Conservation (phyloP, 1,140 invertebrate genomes). For the Pseudomyrmex cubaensis region DNA sequence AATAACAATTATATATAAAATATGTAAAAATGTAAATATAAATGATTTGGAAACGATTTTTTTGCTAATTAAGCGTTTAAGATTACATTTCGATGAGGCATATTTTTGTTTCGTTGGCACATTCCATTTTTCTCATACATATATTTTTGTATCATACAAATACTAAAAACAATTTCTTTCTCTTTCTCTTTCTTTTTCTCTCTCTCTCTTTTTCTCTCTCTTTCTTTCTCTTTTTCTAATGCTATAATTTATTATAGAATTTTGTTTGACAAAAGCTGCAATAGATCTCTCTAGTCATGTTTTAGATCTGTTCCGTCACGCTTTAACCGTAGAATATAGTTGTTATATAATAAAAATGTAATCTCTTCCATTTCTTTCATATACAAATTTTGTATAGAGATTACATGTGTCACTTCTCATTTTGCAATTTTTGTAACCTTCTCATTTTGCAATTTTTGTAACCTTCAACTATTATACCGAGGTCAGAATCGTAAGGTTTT, state of each 20-base stretch:
- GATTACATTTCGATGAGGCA: too few species aligned
- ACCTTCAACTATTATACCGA: not conserved
- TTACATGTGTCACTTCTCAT: not conserved
- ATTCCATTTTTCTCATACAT: too few species aligned
- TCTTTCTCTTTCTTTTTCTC: too few species aligned
- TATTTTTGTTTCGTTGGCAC: too few species aligned
- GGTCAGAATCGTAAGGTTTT: not conserved
- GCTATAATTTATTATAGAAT: not conserved
- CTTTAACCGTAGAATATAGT: not conserved
- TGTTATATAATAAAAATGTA: not conserved
- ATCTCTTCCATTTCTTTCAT: not conserved
- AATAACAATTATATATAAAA: too few species aligned
- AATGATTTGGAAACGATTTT: too few species aligned
- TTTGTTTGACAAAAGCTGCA: not conserved
- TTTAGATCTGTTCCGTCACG: not conserved
- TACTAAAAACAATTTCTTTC: not conserved
- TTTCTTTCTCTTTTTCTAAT: not conserved
- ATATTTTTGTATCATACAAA: too few species aligned
- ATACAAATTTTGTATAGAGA: not conserved
- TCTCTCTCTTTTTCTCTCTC: too few species aligned
- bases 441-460: not conserved
- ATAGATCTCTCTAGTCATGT: not conserved
- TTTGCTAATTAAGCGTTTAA: too few species aligned
- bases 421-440: not conserved
- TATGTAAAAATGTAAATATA: too few species aligned